Evolutionary conservation across 2,113 vertebrate species (phyloP).

Genomic region (Nansenia antarctica): DNA sequence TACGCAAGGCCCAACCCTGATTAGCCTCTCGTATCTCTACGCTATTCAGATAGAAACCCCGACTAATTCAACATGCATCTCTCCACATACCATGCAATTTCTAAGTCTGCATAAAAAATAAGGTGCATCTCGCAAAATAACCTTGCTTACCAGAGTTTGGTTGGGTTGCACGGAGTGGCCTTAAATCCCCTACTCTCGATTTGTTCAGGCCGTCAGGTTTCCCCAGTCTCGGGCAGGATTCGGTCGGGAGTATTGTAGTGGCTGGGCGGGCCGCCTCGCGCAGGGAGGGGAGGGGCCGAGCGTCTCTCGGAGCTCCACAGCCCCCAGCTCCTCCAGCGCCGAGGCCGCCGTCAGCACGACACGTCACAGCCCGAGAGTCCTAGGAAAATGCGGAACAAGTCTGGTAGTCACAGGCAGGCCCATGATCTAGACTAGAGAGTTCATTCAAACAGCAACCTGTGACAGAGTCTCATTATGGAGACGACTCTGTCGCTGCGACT

Average conservation of each 20-base stretch:
- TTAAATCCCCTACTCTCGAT: conserved; percentile 63
- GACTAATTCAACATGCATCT: conserved; percentile 47
- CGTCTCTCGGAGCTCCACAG: conserved; percentile 80
- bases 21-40: conserved; percentile 55
- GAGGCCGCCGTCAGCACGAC: conserved; percentile 89
- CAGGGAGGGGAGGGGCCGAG: conserved; percentile 92
- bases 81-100: conserved; percentile 9
- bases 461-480: neutral
- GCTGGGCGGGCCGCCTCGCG: conserved; percentile 86
- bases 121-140: conserved; percentile 42
- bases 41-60: conserved; percentile 35
- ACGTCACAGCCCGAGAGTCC: conserved; percentile 90
- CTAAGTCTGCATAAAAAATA: neutral
- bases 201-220: conserved; percentile 76
- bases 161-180: conserved; percentile 65
- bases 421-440: conserved; percentile 56
- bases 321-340: conserved; percentile 85
- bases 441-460: neutral
- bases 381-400: conserved; percentile 92
- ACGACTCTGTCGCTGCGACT: neutral
- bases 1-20: conserved; percentile 69
- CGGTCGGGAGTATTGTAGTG: conserved; percentile 83
- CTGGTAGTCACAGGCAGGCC: conserved; percentile 68
- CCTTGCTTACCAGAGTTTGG: conserved; percentile 62
- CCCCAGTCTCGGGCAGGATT: conserved; percentile 81